Evolutionary conservation across 2,888 invertebrate species (phyloP), one percentile per base, ranked within the genome.

Genomic region (Chloroclysta siterata): DNA sequence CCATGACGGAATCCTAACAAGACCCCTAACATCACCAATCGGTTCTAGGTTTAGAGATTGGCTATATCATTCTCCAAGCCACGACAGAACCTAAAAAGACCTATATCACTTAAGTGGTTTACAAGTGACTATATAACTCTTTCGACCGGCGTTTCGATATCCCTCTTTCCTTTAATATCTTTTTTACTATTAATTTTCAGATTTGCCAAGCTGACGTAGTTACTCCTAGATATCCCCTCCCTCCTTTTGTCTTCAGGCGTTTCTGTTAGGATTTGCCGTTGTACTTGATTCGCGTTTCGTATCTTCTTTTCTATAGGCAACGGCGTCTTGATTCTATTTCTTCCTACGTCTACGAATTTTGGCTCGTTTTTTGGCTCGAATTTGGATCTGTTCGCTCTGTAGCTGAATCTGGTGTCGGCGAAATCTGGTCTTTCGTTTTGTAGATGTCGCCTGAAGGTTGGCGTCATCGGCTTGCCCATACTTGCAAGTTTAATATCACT

Each of bases 391-490:
- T 82, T 81, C 11, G 89, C 92, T 15, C 93, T 70, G 58, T 81
- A 93, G 64, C 93, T 93, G 78, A 84, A 93, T 17, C 93, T 72
- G 0, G 85, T 88, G 63, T 89, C 90, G 0, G 82, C 85, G 63
- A 87, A 87, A 7, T 88, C 88, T 0, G 87, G 80, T 53, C 73
- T 79, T 1, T 90, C 90, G 0, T 74, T 66, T 0, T 80, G 79
- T 0, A 82, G 48, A 63, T 87, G 87, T 5, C 93, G 68, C 5
- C 91, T 76, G 72, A 93, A 90, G 66, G 89, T 87, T 0, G 93
- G 93, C 6, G 93, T 93, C 90, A 93, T 90, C 0, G 93, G 93
- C 58, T 91, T 92, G 0, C 93, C 93, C 76, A 90, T 63, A 51
- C 83, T 86, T 0, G 92, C 91, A 4, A 92, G 68, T 53, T 92